Percentiles rank a stretch among this genome's conserved stretches.
These are phyloP conservation scores for Heliconius charithonia DNA, from an alignment of 2,888 invertebrate genomes.

Conservation along the genomic window DNA sequence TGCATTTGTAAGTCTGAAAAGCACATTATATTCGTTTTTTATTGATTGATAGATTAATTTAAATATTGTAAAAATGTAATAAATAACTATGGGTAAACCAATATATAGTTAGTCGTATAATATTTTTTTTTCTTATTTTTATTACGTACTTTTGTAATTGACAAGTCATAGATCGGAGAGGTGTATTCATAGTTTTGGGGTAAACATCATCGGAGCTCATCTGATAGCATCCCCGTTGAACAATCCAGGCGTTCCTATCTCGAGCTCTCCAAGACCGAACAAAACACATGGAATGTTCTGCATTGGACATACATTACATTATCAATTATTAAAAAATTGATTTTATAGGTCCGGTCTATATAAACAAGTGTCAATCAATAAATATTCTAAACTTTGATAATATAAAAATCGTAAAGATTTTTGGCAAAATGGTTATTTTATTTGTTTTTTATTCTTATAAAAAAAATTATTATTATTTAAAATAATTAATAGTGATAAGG, in stretches of 20 bases:
- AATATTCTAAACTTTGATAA: not conserved
- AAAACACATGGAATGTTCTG: slow-evolving; percentile 75
- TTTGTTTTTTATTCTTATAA: too few relatives aligned
- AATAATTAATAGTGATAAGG: too few relatives aligned
- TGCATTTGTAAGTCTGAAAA: slow-evolving; percentile 67
- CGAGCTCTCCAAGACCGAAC: slow-evolving; percentile 73
- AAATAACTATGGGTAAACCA: too few relatives aligned
- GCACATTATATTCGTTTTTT: not conserved
- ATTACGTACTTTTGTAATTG: slow-evolving; percentile 64
- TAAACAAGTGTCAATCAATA: not conserved
- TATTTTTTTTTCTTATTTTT: not conserved
- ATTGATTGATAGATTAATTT: not conserved
- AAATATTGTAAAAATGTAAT: too few relatives aligned
- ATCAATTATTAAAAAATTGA: not conserved
- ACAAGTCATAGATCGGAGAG: slow-evolving; percentile 71
- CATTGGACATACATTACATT: not conserved
- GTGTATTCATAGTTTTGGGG: slow-evolving; percentile 57
- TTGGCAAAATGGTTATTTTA: too few relatives aligned
- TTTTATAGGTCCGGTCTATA: not conserved
- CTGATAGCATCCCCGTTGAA: slow-evolving; percentile 76
- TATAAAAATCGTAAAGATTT: not conserved
- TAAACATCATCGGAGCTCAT: slow-evolving; percentile 56
- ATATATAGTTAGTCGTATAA: too few relatives aligned
- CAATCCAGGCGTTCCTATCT: slow-evolving; percentile 70
- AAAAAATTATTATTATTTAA: too few relatives aligned